Percentiles rank a stretch among this genome's conserved stretches.
phyloP scores from a whole-genome alignment of 2,113 vertebrate genomes.

The Ictalurus punctatus region DNA sequence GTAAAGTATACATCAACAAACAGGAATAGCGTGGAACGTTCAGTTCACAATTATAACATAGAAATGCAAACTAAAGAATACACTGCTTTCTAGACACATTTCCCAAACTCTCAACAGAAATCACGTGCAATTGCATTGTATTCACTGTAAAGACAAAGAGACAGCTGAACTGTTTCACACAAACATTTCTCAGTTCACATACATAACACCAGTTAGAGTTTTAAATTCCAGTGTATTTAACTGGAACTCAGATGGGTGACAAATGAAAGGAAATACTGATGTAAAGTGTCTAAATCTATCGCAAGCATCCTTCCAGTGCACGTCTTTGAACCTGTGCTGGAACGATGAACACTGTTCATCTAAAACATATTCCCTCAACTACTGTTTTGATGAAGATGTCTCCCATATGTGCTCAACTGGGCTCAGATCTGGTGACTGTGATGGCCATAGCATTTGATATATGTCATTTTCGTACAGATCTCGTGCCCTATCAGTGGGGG shows the following conservation, averaged over 20 bases:
- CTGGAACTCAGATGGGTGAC: not conserved
- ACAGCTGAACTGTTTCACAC: not conserved
- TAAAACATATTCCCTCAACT: not conserved
- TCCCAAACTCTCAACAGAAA: not conserved
- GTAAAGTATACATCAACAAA: slow-evolving; percentile 37
- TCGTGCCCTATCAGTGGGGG: not conserved
- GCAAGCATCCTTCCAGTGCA: not conserved
- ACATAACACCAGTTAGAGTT: not conserved
- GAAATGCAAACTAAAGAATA: not conserved
- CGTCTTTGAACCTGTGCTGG: not conserved
- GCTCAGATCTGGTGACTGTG: not conserved
- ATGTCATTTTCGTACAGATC: not conserved
- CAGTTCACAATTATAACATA: not conserved
- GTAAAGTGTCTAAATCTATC: not conserved
- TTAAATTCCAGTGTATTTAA: not conserved
- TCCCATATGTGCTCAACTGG: not conserved
- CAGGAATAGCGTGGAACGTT: not conserved
- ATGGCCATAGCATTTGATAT: not conserved
- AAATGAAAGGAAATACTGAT: not conserved
- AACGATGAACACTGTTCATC: not conserved
- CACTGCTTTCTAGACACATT: not conserved
- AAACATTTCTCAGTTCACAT: not conserved
- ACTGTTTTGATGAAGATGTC: not conserved
- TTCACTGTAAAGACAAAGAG: not conserved
- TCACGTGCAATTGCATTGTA: not conserved